phyloP scores from a whole-genome alignment of 1,140 invertebrate genomes.

The Hycleus phaleratus region DNA sequence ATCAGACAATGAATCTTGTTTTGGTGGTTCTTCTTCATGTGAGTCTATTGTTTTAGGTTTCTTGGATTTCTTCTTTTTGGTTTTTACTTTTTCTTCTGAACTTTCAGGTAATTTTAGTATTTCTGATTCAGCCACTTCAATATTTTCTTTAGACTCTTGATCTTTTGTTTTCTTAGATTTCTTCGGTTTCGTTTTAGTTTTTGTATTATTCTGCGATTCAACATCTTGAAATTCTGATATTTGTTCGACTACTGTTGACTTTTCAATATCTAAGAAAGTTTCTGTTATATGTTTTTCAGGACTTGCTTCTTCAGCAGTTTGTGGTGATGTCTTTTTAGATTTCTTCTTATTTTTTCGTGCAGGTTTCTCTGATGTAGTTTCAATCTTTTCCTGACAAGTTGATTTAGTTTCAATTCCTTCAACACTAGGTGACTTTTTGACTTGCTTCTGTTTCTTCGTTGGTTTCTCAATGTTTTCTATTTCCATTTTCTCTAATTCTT shows the following conservation, averaged over 20 bases:
- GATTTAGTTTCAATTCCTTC: not conserved
- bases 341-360: not conserved
- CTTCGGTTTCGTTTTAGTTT: constrained; percentile 8
- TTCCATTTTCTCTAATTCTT: not conserved
- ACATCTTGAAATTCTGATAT: not conserved
- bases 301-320: not conserved
- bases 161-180: constrained; percentile 11
- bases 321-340: constrained; percentile 4
- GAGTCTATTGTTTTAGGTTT: constrained; percentile 4
- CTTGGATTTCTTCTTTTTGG: constrained; percentile 10
- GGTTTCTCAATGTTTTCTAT: constrained; percentile 1
- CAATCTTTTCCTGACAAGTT: not conserved
- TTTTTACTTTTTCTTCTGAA: constrained; percentile 1
- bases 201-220: not conserved
- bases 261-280: not conserved
- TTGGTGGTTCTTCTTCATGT: not conserved
- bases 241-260: not conserved
- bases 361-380: not conserved
- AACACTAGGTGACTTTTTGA: not conserved
- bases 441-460: constrained; percentile 7
- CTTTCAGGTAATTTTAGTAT: not conserved
- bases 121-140: constrained; percentile 1
- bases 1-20: not conserved
- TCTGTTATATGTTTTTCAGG: too few relatives aligned
- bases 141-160: constrained; percentile 9